A percentile compares a stretch with the other conserved stretches of the same genome.
These are phyloP conservation scores for Tetramorium bicarinatum DNA, from an alignment of 2,888 invertebrate species.

Conservation along the genomic window DNA sequence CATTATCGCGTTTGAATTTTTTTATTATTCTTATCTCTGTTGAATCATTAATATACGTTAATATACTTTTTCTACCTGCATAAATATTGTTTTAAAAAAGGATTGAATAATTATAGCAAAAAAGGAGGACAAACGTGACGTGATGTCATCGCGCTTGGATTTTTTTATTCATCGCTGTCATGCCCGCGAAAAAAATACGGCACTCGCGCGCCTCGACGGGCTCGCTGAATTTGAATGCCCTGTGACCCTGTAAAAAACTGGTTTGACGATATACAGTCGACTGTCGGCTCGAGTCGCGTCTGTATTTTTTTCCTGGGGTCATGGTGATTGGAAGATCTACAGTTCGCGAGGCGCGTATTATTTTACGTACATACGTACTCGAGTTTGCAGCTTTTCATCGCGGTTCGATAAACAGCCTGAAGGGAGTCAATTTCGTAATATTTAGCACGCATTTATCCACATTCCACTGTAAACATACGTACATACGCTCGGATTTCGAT, in stretches of 20 bases:
- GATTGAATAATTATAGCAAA: not conserved
- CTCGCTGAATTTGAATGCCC: conserved; percentile 55
- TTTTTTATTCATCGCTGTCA: conserved; percentile 35
- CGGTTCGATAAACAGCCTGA: not conserved
- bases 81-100: not conserved
- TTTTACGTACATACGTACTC: not conserved
- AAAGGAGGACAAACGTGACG: not conserved
- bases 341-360: not conserved
- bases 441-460: not conserved
- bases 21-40: not conserved
- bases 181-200: conserved; percentile 1
- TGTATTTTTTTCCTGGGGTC: not conserved
- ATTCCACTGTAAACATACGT: not conserved
- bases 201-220: not conserved
- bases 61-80: no score
- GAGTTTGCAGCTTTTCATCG: not conserved
- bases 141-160: not conserved
- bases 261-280: conserved; percentile 41
- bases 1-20: not conserved
- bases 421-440: no score
- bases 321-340: not conserved
- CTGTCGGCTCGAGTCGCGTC: conserved; percentile 16
- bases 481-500: not conserved
- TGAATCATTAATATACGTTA: not conserved
- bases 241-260: conserved; percentile 57